Percentiles rank a stretch among this genome's conserved stretches.
Conservation (phyloP, 1,140 invertebrate species). For the Trigoniulus corallinus region DNA sequence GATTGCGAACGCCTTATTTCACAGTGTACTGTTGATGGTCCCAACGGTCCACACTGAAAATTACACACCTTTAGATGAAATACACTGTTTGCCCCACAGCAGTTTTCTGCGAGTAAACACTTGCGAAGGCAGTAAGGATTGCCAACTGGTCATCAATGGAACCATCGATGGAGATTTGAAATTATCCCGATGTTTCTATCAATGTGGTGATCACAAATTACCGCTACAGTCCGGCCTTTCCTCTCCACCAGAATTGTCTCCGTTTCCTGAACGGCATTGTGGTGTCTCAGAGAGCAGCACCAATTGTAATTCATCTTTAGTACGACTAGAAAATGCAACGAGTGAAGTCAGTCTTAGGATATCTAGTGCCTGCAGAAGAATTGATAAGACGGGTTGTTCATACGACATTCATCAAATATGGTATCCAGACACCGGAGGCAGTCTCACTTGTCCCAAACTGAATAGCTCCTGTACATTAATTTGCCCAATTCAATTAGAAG, state of each 20-base stretch:
- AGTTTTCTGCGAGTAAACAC: not conserved
- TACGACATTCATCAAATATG: not conserved
- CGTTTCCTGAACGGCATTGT: no score
- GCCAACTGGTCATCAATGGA: not conserved
- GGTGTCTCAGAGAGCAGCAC: no score
- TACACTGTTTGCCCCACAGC: not conserved
- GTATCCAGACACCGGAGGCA: not conserved
- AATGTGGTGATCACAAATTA: no score
- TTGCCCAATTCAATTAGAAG: not conserved
- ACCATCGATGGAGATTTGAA: not conserved
- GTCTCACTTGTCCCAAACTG: not conserved
- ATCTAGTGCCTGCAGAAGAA: not conserved
- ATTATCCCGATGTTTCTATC: not conserved
- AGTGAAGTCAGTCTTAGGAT: not conserved
- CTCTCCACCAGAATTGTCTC: no score
- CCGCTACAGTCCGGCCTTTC: no score
- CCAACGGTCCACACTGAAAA: slow-evolving; percentile 6
- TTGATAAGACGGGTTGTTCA: not conserved
- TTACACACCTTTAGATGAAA: slow-evolving; percentile 6
- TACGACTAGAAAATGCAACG: not conserved
- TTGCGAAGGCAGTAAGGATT: not conserved
- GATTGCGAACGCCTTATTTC: slow-evolving; percentile 46
- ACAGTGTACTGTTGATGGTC: slow-evolving; percentile 44
- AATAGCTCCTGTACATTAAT: not conserved
- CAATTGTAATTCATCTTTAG: not conserved